Conservation (phyloP, 2,113 vertebrate species). For the Oenanthe melanoleuca region DNA sequence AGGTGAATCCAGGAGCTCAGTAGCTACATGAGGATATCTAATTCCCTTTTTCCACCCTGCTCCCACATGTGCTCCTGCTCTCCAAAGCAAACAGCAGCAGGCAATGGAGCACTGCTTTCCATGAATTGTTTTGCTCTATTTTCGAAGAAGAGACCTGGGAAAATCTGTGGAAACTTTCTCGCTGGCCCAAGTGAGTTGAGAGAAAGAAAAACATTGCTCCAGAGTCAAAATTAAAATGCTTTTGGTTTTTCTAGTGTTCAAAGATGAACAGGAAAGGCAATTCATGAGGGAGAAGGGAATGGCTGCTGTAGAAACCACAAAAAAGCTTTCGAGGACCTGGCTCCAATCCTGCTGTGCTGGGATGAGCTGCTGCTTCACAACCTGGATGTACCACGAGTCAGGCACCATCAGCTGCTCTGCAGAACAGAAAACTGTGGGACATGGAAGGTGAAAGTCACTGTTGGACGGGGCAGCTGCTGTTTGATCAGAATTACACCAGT, state of each 20-base stretch:
- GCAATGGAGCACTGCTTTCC: background rate
- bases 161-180: constrained; percentile 24
- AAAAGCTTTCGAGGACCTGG: constrained; percentile 21
- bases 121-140: background rate
- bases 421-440: background rate
- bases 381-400: background rate
- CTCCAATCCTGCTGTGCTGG: background rate
- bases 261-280: constrained; percentile 15
- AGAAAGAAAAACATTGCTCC: constrained; percentile 9
- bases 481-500: background rate
- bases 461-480: background rate
- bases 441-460: background rate
- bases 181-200: background rate
- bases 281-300: background rate
- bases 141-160: constrained; percentile 6
- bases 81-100: constrained; percentile 26
- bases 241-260: background rate
- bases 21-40: background rate
- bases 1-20: background rate
- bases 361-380: background rate
- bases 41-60: background rate
- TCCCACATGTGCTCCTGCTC: background rate
- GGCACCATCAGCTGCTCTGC: background rate
- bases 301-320: constrained; percentile 12
- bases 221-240: background rate